A percentile compares a stretch with the other conserved stretches of the same genome.
Evolutionary conservation across 2,797 vertebrate species (phyloP).

Genomic region (Acridotheres tristis): DNA sequence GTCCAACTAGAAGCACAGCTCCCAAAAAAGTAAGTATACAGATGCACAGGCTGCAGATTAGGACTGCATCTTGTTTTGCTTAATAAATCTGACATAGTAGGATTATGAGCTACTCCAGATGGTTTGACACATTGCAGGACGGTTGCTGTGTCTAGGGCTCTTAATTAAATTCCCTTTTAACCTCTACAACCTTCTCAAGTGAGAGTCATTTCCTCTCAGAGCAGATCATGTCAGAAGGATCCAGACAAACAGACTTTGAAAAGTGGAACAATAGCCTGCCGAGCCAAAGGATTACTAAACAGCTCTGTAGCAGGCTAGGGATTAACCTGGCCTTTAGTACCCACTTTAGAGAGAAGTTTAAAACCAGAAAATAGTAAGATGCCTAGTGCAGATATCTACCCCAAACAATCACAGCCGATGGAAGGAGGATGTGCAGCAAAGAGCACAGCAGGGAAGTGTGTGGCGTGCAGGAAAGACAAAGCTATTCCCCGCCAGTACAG

Average conservation of each 20-base stretch:
- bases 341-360: not conserved
- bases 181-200: constrained; percentile 51
- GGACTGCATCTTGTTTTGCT: constrained; percentile 36
- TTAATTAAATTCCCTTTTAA: constrained; percentile 59
- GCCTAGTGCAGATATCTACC: not conserved
- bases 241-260: not conserved
- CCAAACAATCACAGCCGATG: not conserved
- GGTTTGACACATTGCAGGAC: constrained; percentile 37
- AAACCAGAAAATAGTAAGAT: not conserved
- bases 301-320: not conserved
- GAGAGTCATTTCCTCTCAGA: constrained; percentile 32
- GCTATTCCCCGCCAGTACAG: not conserved
- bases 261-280: not conserved
- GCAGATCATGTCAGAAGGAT: constrained; percentile 14
- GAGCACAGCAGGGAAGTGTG: not conserved
- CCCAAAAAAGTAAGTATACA: not conserved
- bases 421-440: not conserved
- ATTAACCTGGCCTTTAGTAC: not conserved
- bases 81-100: constrained; percentile 51
- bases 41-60: constrained; percentile 32
- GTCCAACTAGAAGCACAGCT: not conserved
- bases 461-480: not conserved
- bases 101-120: constrained; percentile 57
- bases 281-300: not conserved
- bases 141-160: not conserved